These are phyloP conservation scores for Carlito syrichta DNA, from an alignment of 2,113 vertebrate genomes.

Conservation along the genomic window DNA sequence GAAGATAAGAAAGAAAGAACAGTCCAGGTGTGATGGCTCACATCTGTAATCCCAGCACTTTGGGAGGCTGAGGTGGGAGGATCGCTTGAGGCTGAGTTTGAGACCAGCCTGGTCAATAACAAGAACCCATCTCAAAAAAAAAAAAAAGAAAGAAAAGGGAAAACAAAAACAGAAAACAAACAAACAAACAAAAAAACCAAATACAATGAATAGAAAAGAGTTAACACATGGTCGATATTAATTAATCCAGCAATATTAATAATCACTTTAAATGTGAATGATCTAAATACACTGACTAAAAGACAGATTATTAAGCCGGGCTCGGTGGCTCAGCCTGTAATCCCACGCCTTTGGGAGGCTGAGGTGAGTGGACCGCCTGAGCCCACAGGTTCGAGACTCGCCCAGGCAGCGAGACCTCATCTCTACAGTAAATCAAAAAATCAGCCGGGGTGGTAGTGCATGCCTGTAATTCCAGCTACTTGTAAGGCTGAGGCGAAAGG, in stretches of 20 bases:
- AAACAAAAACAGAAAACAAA: not conserved
- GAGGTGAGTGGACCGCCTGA: too few relatives aligned
- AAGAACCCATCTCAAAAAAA: not conserved
- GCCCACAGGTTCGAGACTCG: too few relatives aligned
- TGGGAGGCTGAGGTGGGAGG: not conserved
- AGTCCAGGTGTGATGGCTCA: not conserved
- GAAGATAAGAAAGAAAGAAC: too few relatives aligned
- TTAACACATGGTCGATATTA: not conserved
- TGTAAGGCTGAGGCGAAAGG: too few relatives aligned
- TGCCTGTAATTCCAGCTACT: too few relatives aligned
- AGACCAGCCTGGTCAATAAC: not conserved
- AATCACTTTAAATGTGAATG: not conserved
- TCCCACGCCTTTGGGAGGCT: too few relatives aligned
- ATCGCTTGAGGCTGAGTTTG: not conserved
- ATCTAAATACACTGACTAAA: not conserved
- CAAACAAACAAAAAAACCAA: not conserved
- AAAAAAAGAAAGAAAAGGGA: not conserved
- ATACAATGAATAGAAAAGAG: not conserved
- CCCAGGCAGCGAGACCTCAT: too few relatives aligned
- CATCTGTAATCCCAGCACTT: not conserved
- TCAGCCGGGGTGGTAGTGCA: too few relatives aligned
- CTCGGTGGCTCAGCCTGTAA: too few relatives aligned
- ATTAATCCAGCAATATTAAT: not conserved
- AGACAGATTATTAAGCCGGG: too few relatives aligned
- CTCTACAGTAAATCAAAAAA: too few relatives aligned